Percentiles rank a stretch among this genome's conserved stretches.
These are phyloP conservation scores for Tuta absoluta DNA, from an alignment of 2,888 invertebrate genomes.

Conservation along the genomic window DNA sequence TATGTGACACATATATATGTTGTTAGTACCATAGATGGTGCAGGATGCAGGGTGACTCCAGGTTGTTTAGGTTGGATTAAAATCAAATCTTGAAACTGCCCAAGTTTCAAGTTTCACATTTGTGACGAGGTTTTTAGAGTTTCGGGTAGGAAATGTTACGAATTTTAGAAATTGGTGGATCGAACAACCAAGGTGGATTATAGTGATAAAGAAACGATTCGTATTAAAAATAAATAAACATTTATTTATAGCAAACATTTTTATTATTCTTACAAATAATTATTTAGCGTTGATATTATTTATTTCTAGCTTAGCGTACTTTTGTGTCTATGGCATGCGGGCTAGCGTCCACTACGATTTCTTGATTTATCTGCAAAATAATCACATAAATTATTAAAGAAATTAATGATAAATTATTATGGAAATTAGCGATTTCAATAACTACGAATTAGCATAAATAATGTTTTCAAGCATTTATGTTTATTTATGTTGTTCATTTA, in stretches of 20 bases:
- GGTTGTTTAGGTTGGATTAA: background rate
- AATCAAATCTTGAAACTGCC: background rate
- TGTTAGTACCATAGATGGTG: too few relatives aligned
- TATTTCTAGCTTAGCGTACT: background rate
- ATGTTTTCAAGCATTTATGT: background rate
- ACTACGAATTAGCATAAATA: background rate
- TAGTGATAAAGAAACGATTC: constrained; percentile 1
- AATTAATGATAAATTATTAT: background rate
- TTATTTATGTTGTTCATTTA: background rate
- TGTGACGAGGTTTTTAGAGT: background rate
- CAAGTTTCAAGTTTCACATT: too few relatives aligned
- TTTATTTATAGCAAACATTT: background rate
- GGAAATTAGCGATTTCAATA: background rate
- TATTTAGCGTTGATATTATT: background rate
- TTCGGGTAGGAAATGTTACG: too few relatives aligned
- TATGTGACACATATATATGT: too few relatives aligned
- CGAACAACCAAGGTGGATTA: background rate
- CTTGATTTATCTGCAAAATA: constrained; percentile 36
- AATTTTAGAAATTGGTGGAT: background rate
- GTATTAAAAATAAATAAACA: background rate
- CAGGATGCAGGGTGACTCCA: background rate
- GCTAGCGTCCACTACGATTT: constrained; percentile 33
- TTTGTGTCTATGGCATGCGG: constrained; percentile 20
- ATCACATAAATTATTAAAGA: constrained; percentile 24
- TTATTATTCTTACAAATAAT: background rate